Percentiles rank a stretch among this genome's conserved stretches.
Conservation (phyloP, 2,888 invertebrate genomes). For the Monoplex corrugatus region DNA sequence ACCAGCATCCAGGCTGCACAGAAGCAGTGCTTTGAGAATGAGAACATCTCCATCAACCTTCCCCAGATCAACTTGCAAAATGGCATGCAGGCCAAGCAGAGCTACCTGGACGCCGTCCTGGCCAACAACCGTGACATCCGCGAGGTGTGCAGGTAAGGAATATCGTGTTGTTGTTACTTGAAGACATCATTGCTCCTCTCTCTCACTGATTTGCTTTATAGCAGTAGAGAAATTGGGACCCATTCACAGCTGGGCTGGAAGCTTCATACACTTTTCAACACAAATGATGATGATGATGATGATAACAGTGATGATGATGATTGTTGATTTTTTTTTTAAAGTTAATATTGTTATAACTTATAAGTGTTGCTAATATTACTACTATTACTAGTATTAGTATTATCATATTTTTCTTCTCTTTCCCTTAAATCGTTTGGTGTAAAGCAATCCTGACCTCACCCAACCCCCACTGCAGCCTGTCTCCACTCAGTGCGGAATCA, state of each 20-base stretch:
- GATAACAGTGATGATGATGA: no score
- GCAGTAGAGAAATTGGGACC: no score
- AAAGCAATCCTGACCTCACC: no score
- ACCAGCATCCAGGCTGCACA: slow-evolving; percentile 3
- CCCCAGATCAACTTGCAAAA: neutral
- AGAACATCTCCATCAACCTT: neutral
- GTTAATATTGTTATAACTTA: no score
- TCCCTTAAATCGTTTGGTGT: neutral
- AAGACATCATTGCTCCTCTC: neutral
- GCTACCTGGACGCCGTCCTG: slow-evolving; percentile 34
- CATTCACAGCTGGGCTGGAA: no score
- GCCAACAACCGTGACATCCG: slow-evolving; percentile 26
- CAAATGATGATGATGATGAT: neutral
- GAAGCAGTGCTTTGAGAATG: neutral
- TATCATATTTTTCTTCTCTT: no score
- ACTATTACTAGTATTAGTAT: no score
- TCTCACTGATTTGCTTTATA: neutral
- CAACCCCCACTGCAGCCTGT: no score
- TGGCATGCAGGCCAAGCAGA: slow-evolving; percentile 22
- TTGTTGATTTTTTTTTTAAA: no score
- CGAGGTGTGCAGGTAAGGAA: neutral
- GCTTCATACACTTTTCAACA: no score
- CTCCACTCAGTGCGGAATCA: no score
- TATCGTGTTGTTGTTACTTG: neutral
- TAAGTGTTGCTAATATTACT: no score